Evolutionary conservation across 2,888 invertebrate genomes (phyloP).

Genomic region (Watsonalla binaria): DNA sequence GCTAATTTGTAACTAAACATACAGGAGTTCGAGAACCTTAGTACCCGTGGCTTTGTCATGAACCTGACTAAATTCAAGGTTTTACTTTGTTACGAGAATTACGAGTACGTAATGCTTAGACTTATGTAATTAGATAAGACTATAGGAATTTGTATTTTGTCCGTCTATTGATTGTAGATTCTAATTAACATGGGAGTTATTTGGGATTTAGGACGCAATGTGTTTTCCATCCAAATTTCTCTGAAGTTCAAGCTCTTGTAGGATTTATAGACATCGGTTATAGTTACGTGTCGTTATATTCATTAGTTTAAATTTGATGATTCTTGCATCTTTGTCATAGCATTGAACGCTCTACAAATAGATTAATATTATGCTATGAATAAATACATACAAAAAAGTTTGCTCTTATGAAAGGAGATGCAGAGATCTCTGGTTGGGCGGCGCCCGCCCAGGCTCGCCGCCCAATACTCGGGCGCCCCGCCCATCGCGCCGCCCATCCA

Average conservation of each 20-base stretch:
- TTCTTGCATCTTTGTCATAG: too few species aligned
- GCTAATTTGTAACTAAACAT: not conserved
- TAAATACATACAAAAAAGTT: constrained; percentile 8
- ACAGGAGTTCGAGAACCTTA: not conserved
- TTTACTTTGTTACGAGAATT: constrained; percentile 18
- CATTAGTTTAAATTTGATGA: too few species aligned
- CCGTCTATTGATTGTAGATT: not conserved
- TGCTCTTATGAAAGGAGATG: constrained; percentile 21
- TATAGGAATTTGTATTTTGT: not conserved
- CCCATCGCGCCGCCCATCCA: constrained; percentile 41
- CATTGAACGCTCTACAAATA: too few species aligned
- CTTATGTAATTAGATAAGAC: not conserved
- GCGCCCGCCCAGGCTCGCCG: constrained; percentile 55
- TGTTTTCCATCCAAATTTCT: too few species aligned
- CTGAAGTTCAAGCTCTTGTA: too few species aligned
- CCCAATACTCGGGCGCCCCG: constrained; percentile 52
- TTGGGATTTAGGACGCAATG: too few species aligned
- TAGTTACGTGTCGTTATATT: too few species aligned
- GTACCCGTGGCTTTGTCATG: constrained; percentile 22
- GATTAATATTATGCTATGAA: too few species aligned
- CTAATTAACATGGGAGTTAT: too few species aligned
- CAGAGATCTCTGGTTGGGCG: constrained; percentile 51
- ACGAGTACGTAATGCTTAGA: not conserved
- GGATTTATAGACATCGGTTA: too few species aligned
- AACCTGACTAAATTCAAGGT: constrained; percentile 56